Conservation (phyloP, 2,888 invertebrate genomes). For the Coenonympha glycerion region DNA sequence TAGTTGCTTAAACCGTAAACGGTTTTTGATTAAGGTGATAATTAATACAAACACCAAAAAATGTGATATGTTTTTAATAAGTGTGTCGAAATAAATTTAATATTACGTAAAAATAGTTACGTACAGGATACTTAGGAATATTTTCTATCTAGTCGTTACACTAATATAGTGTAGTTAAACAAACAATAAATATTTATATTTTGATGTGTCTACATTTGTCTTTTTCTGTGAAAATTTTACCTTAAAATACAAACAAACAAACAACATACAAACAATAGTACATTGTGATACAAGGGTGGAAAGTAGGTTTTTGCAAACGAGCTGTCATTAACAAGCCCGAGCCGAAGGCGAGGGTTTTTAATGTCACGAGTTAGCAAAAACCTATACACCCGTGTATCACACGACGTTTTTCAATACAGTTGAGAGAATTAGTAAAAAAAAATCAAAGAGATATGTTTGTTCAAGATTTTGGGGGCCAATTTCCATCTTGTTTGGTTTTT, state of each 20-base stretch:
- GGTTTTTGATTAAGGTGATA: slow-evolving; percentile 1
- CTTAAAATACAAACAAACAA: not conserved
- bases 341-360: too few relatives aligned
- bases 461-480: too few relatives aligned
- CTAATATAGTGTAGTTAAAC: slow-evolving; percentile 71
- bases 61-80: slow-evolving; percentile 52
- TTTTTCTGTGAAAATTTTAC: not conserved
- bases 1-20: not conserved
- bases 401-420: too few relatives aligned
- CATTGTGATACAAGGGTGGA: too few relatives aligned
- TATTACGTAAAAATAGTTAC: slow-evolving; percentile 36
- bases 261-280: too few relatives aligned
- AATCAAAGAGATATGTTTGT: too few relatives aligned
- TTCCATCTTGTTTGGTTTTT: too few relatives aligned
- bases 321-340: too few relatives aligned
- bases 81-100: slow-evolving; percentile 46
- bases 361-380: too few relatives aligned
- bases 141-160: slow-evolving; percentile 57
- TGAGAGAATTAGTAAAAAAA: too few relatives aligned
- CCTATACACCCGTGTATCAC: too few relatives aligned
- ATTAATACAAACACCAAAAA: slow-evolving; percentile 30
- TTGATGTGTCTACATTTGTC: slow-evolving; percentile 16
- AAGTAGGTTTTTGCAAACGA: too few relatives aligned
- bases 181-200: slow-evolving; percentile 29
- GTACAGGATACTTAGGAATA: slow-evolving; percentile 35